These are phyloP conservation scores for Caenorhabditis sulstoni DNA, from an alignment of 2,888 invertebrate genomes.

Conservation along the genomic window DNA sequence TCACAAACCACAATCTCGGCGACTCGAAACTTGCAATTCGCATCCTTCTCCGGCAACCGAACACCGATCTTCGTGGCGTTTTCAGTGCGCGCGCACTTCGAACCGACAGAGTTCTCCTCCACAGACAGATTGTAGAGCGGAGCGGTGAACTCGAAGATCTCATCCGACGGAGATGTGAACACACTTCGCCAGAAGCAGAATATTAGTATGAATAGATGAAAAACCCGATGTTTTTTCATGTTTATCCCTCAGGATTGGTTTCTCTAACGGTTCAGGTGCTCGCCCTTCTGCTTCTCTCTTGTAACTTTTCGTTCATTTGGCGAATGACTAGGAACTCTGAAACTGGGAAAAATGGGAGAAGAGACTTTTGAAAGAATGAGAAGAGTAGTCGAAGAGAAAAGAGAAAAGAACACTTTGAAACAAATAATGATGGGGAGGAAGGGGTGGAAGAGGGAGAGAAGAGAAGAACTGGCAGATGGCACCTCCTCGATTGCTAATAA, in stretches of 20 bases:
- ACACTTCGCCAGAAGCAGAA: conserved; percentile 22
- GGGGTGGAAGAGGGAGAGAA: neutral
- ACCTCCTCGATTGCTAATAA: conserved; percentile 31
- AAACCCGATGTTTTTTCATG: conserved; percentile 52
- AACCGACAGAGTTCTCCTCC: conserved; percentile 86
- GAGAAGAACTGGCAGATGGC: conserved; percentile 37
- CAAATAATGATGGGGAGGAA: too few species aligned
- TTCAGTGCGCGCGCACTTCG: conserved; percentile 82
- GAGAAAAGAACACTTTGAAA: conserved; percentile 33
- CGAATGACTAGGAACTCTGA: conserved; percentile 13
- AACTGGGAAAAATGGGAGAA: conserved; percentile 10
- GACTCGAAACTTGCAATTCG: conserved; percentile 88
- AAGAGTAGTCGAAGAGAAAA: conserved; percentile 12
- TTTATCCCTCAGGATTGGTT: neutral
- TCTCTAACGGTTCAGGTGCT: too few species aligned
- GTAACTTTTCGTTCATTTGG: conserved; percentile 22
- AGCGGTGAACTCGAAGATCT: conserved; percentile 86
- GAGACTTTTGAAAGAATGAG: too few species aligned
- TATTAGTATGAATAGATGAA: conserved; percentile 40
- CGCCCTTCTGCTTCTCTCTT: conserved; percentile 12
- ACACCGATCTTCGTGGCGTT: conserved; percentile 88
- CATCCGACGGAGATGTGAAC: conserved; percentile 18
- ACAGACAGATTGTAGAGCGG: conserved; percentile 90
- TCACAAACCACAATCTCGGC: conserved; percentile 81
- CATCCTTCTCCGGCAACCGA: conserved; percentile 82